Conservation (phyloP, 2,797 vertebrate genomes). For the Scolopax bukidnonensis region DNA sequence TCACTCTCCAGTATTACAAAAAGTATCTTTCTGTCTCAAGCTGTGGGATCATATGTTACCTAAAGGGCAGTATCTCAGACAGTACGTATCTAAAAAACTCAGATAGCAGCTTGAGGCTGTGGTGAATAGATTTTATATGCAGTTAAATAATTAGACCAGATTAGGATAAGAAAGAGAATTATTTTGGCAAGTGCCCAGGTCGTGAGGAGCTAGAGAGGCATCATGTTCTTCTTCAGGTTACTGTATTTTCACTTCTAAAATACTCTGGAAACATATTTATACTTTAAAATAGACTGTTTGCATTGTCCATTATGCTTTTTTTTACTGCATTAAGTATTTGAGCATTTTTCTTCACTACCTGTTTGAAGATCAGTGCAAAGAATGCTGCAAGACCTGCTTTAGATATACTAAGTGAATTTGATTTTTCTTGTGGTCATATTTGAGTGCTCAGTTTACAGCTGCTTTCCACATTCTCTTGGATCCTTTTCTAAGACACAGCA, state of each 20-base stretch:
- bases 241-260: neutral
- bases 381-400: neutral
- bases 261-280: neutral
- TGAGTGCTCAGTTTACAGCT: slow-evolving; percentile 46
- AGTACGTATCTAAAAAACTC: neutral
- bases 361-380: neutral
- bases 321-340: neutral
- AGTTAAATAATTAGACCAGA: neutral
- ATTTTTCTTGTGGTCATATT: neutral
- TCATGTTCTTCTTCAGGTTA: neutral
- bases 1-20: neutral
- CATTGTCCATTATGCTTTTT: neutral
- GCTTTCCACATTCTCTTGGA: slow-evolving; percentile 66
- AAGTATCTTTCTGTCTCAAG: neutral
- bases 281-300: neutral
- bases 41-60: neutral
- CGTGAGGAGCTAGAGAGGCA: neutral
- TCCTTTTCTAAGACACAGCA: slow-evolving; percentile 55
- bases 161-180: neutral
- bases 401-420: neutral
- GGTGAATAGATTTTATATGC: neutral
- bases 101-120: neutral
- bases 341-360: neutral
- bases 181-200: neutral
- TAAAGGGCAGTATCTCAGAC: neutral